Evolutionary conservation across 2,888 invertebrate genomes (phyloP).

Genomic region (Zele albiditarsus): DNA sequence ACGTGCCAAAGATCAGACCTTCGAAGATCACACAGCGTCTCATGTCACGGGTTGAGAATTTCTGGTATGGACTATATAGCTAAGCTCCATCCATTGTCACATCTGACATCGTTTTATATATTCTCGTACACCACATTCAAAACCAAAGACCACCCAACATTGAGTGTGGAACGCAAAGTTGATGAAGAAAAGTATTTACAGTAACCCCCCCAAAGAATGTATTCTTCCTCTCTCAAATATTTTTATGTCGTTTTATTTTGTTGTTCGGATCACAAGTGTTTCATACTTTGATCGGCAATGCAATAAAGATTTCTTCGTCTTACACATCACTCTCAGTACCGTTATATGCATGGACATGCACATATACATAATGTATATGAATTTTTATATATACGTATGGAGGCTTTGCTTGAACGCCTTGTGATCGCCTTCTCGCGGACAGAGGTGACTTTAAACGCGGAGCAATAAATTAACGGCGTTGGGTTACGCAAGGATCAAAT

Average conservation of each 20-base stretch:
- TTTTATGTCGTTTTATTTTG: neutral
- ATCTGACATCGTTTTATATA: neutral
- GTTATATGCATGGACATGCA: neutral
- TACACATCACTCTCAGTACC: neutral
- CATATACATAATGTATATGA: conserved; percentile 2
- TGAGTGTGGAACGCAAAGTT: neutral
- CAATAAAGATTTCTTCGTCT: neutral
- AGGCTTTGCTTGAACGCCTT: conserved; percentile 47
- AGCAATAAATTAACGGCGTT: conserved; percentile 73
- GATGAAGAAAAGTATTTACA: neutral
- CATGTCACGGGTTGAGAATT: neutral
- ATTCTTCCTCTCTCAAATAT: neutral
- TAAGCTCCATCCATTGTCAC: neutral
- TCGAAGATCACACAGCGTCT: neutral
- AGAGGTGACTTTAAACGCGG: conserved; percentile 72
- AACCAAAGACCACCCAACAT: conserved; percentile 15
- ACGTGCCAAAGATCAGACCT: neutral
- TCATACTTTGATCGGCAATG: neutral
- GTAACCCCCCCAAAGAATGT: neutral
- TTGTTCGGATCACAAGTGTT: neutral
- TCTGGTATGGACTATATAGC: neutral
- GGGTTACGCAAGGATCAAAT: conserved; percentile 74
- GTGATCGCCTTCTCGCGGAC: conserved; percentile 60
- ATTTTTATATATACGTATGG: neutral
- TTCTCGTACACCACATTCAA: neutral